Conservation (phyloP, 1,140 invertebrate genomes). For the Periplaneta americana region DNA sequence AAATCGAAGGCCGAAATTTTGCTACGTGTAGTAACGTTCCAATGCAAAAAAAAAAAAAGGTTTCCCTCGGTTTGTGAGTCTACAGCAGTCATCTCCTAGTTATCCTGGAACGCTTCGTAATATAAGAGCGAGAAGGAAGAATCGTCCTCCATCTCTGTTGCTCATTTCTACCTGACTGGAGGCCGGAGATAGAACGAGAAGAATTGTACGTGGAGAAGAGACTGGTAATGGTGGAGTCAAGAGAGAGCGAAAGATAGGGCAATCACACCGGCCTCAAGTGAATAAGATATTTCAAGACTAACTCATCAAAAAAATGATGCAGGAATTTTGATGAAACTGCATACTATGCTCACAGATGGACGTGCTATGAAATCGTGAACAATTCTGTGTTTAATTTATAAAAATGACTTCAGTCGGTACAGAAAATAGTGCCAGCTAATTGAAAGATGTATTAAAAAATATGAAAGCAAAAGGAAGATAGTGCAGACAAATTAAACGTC, state of each 20-base stretch:
- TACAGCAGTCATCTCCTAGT: neutral
- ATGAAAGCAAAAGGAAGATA: too few species aligned
- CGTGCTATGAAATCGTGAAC: too few species aligned
- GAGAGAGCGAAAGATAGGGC: neutral
- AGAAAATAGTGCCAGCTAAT: too few species aligned
- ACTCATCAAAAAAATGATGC: too few species aligned
- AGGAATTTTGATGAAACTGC: too few species aligned
- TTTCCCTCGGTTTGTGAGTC: neutral
- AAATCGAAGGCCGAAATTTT: neutral
- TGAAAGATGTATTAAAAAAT: too few species aligned
- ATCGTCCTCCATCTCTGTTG: neutral
- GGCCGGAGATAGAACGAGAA: neutral
- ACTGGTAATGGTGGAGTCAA: too few species aligned
- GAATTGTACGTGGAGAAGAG: too few species aligned
- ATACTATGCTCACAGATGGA: too few species aligned
- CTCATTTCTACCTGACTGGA: neutral
- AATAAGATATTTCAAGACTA: neutral
- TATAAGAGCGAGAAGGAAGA: neutral
- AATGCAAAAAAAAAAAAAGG: neutral
- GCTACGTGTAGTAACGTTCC: neutral
- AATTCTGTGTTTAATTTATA: too few species aligned
- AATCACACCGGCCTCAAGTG: neutral
- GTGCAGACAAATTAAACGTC: too few species aligned
- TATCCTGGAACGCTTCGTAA: neutral
- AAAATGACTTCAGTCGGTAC: too few species aligned